A percentile compares a stretch with the other conserved stretches of the same genome.
Evolutionary conservation across 2,888 invertebrate genomes (phyloP).

Genomic region (Machimus atricapillus): DNA sequence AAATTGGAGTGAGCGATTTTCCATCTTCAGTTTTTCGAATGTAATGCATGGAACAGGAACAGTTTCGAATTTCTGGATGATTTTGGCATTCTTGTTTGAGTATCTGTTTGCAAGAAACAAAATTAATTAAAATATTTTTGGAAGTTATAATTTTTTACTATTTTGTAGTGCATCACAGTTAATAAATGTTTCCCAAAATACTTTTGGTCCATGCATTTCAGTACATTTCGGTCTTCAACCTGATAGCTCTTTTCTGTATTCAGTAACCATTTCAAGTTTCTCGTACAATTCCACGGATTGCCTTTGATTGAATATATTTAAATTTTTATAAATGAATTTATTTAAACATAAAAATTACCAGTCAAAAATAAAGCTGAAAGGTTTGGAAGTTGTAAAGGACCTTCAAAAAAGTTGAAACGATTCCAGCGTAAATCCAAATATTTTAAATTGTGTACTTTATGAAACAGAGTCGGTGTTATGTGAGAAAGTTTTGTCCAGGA

Average conservation of each 20-base stretch:
- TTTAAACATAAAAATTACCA: conserved; percentile 49
- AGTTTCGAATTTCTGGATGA: conserved; percentile 57
- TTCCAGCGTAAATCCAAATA: conserved; percentile 60
- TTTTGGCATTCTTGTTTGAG: conserved; percentile 56
- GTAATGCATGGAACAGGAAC: conserved; percentile 59
- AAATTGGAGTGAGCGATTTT: conserved; percentile 57
- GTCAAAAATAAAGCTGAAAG: conserved; percentile 57
- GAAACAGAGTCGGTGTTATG: conserved; percentile 56
- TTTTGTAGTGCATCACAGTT: conserved; percentile 59
- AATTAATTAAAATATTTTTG: not conserved
- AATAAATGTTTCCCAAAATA: conserved; percentile 55
- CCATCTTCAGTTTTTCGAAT: conserved; percentile 53
- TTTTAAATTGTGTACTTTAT: conserved; percentile 54
- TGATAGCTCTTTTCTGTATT: conserved; percentile 54
- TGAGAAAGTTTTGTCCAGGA: conserved; percentile 60
- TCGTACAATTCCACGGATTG: conserved; percentile 61
- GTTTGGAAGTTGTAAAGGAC: conserved; percentile 54
- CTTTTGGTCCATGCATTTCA: conserved; percentile 58
- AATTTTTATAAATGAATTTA: not conserved
- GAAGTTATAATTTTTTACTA: conserved; percentile 49
- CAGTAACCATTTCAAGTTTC: conserved; percentile 59
- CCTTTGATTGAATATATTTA: conserved; percentile 46
- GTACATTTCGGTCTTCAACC: conserved; percentile 56
- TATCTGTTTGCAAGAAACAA: conserved; percentile 48
- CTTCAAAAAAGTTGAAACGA: conserved; percentile 58